Evolutionary conservation across 2,113 vertebrate species (phyloP).

Genomic region (Megaleporinus macrocephalus): DNA sequence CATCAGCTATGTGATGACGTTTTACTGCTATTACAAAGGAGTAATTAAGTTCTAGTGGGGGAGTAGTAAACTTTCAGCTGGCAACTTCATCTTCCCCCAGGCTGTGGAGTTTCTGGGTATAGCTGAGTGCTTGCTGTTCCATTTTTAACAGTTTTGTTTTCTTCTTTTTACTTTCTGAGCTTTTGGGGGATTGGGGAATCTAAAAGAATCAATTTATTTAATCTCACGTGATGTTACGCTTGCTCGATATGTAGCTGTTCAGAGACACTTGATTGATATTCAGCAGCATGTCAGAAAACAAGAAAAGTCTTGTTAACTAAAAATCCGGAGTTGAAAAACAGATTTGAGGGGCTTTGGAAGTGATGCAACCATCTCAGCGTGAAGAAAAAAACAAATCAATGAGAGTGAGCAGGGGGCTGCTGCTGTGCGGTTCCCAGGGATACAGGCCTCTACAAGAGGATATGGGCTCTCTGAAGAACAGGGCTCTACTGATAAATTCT

Average conservation of each 20-base stretch:
- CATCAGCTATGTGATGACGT: slow-evolving; percentile 31
- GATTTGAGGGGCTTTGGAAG: slow-evolving; percentile 19
- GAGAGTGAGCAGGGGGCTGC: slow-evolving; percentile 22
- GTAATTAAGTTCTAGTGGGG: slow-evolving; percentile 31
- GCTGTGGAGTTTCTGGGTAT: background rate
- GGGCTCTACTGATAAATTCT: slow-evolving; percentile 44
- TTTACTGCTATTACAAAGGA: slow-evolving; percentile 23
- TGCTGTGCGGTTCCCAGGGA: slow-evolving; percentile 23
- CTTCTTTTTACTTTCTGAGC: background rate
- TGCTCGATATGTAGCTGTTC: slow-evolving; percentile 1
- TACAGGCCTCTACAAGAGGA: slow-evolving; percentile 27
- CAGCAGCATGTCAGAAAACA: slow-evolving; percentile 43
- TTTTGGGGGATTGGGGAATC: background rate
- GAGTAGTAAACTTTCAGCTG: slow-evolving; percentile 9
- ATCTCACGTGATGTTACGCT: background rate
- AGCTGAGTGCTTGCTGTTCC: background rate
- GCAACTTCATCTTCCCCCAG: background rate
- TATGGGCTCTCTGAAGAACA: slow-evolving; percentile 40
- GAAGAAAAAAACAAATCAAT: slow-evolving; percentile 43
- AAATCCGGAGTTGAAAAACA: slow-evolving; percentile 36
- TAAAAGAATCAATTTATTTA: background rate
- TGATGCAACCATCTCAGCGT: slow-evolving; percentile 43
- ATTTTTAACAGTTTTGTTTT: background rate
- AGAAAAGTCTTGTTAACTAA: slow-evolving; percentile 40
- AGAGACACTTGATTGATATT: background rate